Evolutionary conservation across 2,888 invertebrate species (phyloP), one percentile per base, ranked within the genome.

Genomic region (Spatulosminthurus flaviceps): DNA sequence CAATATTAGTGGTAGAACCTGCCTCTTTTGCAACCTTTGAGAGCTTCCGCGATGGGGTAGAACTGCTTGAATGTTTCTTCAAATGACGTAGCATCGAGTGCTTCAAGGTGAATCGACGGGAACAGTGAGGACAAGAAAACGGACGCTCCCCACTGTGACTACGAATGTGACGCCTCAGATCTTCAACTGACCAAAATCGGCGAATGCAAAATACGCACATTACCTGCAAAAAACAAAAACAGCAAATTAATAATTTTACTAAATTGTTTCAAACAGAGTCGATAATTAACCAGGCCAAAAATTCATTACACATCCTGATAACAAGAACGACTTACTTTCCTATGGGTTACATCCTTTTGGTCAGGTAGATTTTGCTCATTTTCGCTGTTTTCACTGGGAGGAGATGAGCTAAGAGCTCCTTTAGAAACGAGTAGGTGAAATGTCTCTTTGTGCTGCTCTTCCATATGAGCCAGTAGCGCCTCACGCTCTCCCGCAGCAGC

Each of bases 161-260:
- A 24, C 96, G 90, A 95, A 97, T 96, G 88, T 97, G 97, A 0
- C 96, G 92, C 0, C 96, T 91, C 5, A 97, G 89, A 88, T 97
- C 97, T 87, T 97, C 96, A 0, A 96, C 94, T 0, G 96, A 96
- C 96, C 96, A 96, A 89, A 97, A 97, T 70, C 96, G 92, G 81
- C 96, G 93, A 87, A 96, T 91, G 88, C 97, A 97, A 87, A 97
- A 95, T 0, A 96, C 95, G 87, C 97, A 95, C 79, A 95, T 93
- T 7, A 94, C 92, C 92, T 92, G 87, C 0, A 85, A 83, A 83
- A 71, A 81, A 80, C 82, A 76, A 84, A 75, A 77, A 78, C 80
- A 60, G 84, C 71, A 34, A n/a, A n/a, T n/a, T n/a, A n/a, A n/a
- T n/a, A n/a, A n/a, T n/a, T n/a, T n/a, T n/a, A n/a, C n/a, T n/a